Evolutionary conservation across 2,113 vertebrate genomes (phyloP).

Genomic region (Otus sunia): DNA sequence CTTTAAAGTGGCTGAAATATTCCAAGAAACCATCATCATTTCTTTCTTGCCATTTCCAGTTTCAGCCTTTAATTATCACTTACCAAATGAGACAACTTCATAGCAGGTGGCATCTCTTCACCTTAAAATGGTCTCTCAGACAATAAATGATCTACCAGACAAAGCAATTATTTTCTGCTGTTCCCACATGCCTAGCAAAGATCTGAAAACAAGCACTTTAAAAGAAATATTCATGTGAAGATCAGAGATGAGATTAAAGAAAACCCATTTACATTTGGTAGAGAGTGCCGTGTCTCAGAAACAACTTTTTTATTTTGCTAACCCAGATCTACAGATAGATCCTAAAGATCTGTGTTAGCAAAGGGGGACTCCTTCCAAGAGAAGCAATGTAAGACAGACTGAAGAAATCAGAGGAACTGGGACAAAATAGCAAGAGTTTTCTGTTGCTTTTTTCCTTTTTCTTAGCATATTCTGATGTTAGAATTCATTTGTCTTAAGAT

Average conservation of each 20-base stretch:
- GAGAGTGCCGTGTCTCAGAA: background rate
- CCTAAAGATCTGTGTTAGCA: background rate
- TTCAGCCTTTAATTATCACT: background rate
- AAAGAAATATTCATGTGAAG: background rate
- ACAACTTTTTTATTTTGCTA: background rate
- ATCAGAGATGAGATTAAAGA: background rate
- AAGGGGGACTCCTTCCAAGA: background rate
- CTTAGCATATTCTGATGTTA: background rate
- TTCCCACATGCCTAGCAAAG: background rate
- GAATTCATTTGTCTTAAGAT: background rate
- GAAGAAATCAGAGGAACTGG: background rate
- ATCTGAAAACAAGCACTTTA: background rate
- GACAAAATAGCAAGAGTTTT: background rate
- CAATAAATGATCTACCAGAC: background rate
- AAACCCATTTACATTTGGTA: background rate
- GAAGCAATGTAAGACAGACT: background rate
- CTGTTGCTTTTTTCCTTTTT: background rate
- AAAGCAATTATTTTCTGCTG: background rate
- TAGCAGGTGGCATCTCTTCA: background rate
- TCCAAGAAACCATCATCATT: background rate
- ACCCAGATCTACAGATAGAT: background rate
- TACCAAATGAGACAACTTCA: background rate
- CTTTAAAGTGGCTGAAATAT: background rate
- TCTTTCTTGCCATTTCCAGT: background rate
- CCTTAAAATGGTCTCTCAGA: background rate